A percentile compares a stretch with the other conserved stretches of the same genome.
phyloP scores from a whole-genome alignment of 2,797 vertebrate species.

The Botia almorhae region DNA sequence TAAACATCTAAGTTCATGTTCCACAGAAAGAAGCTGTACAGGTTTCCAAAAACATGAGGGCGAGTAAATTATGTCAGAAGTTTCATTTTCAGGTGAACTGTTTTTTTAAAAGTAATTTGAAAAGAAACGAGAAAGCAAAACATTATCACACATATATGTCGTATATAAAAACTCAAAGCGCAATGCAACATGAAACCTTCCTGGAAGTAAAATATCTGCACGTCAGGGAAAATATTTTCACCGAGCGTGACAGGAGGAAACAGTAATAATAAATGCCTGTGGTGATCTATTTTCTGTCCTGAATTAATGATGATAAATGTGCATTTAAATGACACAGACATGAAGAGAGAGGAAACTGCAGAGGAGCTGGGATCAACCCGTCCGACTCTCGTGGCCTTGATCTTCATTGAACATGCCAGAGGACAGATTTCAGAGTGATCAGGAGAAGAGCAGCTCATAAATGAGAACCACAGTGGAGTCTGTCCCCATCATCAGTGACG shows the following conservation, averaged over 20 bases:
- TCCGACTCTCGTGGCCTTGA: constrained; percentile 58
- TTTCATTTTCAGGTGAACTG: neutral
- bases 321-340: constrained; percentile 59
- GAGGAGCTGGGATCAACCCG: constrained; percentile 58
- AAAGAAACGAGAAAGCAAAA: neutral
- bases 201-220: neutral
- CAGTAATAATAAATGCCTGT: constrained; percentile 20
- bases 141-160: neutral
- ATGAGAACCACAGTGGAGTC: constrained; percentile 45
- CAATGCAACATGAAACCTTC: neutral
- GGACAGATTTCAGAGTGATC: constrained; percentile 56
- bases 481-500: constrained; percentile 51
- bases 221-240: constrained; percentile 15
- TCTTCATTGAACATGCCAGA: constrained; percentile 70
- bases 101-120: neutral
- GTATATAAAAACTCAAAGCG: neutral
- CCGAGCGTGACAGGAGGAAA: neutral
- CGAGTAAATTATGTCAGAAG: neutral
- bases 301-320: constrained; percentile 32
- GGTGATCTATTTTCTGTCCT: constrained; percentile 36
- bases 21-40: neutral
- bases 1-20: neutral
- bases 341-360: constrained; percentile 60
- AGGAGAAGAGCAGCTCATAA: constrained; percentile 44
- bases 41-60: neutral